These are phyloP conservation scores for Metopia argyrocephala DNA, from an alignment of 2,888 invertebrate species.

Conservation along the genomic window DNA sequence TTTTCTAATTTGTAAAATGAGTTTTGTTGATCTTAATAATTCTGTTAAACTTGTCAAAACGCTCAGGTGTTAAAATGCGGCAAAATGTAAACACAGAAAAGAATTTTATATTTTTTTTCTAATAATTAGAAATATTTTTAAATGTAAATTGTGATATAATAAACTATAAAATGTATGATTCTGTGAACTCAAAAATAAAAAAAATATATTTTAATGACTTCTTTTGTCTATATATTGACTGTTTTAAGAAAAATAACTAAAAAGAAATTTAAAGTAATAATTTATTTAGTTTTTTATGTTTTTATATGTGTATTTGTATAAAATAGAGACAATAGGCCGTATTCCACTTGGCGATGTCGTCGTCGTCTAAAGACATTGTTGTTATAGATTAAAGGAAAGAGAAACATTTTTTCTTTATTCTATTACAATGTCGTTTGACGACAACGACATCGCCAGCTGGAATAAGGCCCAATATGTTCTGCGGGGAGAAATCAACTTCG, in stretches of 20 bases:
- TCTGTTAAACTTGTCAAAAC: no score
- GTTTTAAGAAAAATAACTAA: conserved; percentile 42
- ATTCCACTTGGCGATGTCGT: no score
- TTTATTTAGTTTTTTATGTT: conserved; percentile 23
- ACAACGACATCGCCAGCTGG: no score
- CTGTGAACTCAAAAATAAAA: conserved; percentile 24
- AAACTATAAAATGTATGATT: conserved; percentile 33
- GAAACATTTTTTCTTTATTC: no score
- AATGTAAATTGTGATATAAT: conserved; percentile 22
- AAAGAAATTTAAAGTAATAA: conserved; percentile 52
- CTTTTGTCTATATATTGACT: conserved; percentile 46
- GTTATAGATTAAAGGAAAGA: no score
- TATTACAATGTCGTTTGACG: no score
- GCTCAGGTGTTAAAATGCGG: no score
- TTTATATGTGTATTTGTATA: conserved; percentile 48
- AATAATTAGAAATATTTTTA: conserved; percentile 34
- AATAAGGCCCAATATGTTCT: no score
- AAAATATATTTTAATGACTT: conserved; percentile 42
- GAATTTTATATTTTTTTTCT: conserved; percentile 2
- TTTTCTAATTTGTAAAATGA: conserved; percentile 44
- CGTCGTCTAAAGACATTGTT: no score
- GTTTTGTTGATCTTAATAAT: conserved; percentile 36
- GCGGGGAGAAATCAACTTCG: conserved; percentile 31
- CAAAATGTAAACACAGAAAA: no score
- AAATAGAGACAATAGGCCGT: conserved; percentile 32